These are phyloP conservation scores for Acrocephalus arundinaceus DNA, from an alignment of 2,113 vertebrate species.

Conservation along the genomic window DNA sequence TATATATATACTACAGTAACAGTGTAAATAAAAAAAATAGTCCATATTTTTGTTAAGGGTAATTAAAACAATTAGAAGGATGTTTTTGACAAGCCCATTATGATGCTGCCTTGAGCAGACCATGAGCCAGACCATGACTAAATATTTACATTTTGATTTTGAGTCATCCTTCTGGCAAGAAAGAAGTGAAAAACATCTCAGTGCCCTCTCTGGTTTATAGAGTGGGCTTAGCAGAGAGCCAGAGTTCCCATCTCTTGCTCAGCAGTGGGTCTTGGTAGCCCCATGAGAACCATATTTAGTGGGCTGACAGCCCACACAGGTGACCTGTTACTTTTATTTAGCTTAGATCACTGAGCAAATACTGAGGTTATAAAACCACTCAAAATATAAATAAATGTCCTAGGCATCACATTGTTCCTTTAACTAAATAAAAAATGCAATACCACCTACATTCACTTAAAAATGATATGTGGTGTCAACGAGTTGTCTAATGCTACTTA, in stretches of 20 bases:
- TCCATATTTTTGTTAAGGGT: neutral
- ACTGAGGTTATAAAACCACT: neutral
- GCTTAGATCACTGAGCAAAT: neutral
- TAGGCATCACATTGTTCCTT: neutral
- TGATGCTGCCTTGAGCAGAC: neutral
- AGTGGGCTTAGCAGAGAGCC: neutral
- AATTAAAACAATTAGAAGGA: constrained; percentile 22
- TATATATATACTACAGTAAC: neutral
- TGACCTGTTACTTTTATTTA: neutral
- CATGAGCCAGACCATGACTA: neutral
- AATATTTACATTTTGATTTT: neutral
- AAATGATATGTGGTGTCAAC: neutral
- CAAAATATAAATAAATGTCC: neutral
- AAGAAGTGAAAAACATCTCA: neutral
- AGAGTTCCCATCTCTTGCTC: neutral
- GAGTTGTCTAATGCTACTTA: neutral
- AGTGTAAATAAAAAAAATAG: neutral
- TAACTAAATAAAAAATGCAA: neutral
- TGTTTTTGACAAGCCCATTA: neutral
- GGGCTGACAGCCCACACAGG: neutral
- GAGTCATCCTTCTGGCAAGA: constrained; percentile 1
- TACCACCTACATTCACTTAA: neutral
- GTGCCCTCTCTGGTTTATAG: neutral
- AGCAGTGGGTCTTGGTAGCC: neutral
- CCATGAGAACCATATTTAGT: fast-evolving